Evolutionary conservation across 1,140 invertebrate genomes (phyloP).

Genomic region (Lethrus apterus): DNA sequence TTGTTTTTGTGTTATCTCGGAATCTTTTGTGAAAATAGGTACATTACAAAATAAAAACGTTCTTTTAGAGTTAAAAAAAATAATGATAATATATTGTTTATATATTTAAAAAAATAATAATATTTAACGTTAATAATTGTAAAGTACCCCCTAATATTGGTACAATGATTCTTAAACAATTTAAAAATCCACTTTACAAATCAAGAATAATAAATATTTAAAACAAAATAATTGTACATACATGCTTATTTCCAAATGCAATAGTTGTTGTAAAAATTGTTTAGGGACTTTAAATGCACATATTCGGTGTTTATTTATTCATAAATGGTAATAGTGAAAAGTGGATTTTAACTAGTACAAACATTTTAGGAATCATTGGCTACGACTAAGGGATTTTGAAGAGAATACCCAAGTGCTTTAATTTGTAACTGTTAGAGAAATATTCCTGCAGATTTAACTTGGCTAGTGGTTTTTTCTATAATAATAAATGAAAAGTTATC

Average conservation of each 20-base stretch:
- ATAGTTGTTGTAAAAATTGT: no score
- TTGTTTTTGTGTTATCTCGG: constrained; percentile 26
- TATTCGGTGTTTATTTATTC: constrained; percentile 37
- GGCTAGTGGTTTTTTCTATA: constrained; percentile 23
- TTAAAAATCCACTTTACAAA: no score
- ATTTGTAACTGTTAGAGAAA: constrained; percentile 31
- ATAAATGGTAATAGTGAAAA: constrained; percentile 7
- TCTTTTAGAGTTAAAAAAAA: constrained; percentile 8
- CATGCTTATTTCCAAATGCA: no score
- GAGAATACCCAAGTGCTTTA: constrained; percentile 40
- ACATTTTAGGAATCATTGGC: constrained; percentile 32
- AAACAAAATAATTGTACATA: no score
- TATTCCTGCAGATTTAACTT: constrained; percentile 39
- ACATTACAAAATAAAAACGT: constrained; percentile 30
- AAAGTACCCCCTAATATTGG: constrained; percentile 30
- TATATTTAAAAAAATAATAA: constrained; percentile 13
- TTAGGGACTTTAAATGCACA: constrained; percentile 31
- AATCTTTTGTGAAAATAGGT: constrained; percentile 25
- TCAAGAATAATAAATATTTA: no score
- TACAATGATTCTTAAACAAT: constrained; percentile 31
- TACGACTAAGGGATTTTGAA: constrained; percentile 36
- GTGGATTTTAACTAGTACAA: constrained; percentile 31
- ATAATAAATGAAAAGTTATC: constrained; percentile 19
- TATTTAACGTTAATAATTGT: constrained; percentile 36
- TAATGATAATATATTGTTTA: constrained; percentile 12